Evolutionary conservation across 1,140 invertebrate species (phyloP).

Genomic region (Leguminivora glycinivorella): DNA sequence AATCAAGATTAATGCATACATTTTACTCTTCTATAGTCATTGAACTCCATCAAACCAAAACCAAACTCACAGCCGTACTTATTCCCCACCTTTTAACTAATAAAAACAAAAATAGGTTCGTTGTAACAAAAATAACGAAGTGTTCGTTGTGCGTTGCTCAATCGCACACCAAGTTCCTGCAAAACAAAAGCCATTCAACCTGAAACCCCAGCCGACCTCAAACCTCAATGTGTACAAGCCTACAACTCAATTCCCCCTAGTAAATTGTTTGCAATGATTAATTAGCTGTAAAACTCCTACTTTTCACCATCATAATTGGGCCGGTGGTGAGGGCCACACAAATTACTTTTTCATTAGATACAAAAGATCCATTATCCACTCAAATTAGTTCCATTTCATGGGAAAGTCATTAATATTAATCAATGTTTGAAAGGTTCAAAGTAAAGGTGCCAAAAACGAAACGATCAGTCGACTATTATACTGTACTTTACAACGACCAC

Average conservation of each 20-base stretch:
- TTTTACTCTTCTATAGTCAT: no score
- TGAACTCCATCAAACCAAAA: no score
- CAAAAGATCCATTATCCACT: constrained; percentile 67
- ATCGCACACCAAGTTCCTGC: neutral
- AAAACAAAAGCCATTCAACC: neutral
- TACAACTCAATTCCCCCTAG: constrained; percentile 22
- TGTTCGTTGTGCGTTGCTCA: no score
- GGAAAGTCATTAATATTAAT: constrained; percentile 63
- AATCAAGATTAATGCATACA: no score
- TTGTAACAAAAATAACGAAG: neutral
- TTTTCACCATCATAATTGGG: constrained; percentile 56
- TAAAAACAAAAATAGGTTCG: neutral
- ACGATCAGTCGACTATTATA: constrained; percentile 2
- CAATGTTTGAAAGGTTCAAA: constrained; percentile 47
- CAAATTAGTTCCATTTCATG: constrained; percentile 57
- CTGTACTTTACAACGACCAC: neutral
- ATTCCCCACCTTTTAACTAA: no score
- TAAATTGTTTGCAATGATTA: constrained; percentile 49
- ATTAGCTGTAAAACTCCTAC: constrained; percentile 49
- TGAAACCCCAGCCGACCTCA: neutral
- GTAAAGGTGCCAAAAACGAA: constrained; percentile 20
- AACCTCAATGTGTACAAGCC: neutral
- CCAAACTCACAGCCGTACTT: no score
- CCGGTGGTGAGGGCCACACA: constrained; percentile 42
- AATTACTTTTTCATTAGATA: constrained; percentile 66